These are phyloP conservation scores for Ormyrus pomaceus DNA, from an alignment of 2,888 invertebrate genomes.

Conservation along the genomic window DNA sequence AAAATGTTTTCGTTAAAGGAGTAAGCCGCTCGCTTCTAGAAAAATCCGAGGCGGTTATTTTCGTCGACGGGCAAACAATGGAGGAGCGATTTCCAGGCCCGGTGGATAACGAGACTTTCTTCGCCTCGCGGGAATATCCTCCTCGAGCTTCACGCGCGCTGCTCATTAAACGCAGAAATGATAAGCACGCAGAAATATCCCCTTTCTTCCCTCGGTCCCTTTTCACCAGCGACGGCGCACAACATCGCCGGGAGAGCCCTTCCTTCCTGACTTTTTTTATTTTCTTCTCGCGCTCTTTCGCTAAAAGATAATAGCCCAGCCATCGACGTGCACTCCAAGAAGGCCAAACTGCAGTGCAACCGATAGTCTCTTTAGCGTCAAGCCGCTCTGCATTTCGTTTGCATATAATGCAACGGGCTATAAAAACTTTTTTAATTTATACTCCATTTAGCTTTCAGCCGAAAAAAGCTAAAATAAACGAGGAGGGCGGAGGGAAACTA, in stretches of 20 bases:
- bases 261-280: background rate
- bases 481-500: background rate
- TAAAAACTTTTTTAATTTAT: constrained; percentile 44
- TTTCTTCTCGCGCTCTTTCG: constrained; percentile 15
- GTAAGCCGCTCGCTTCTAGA: background rate
- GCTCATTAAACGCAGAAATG: constrained; percentile 48
- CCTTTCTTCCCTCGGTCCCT: constrained; percentile 7
- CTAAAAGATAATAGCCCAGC: constrained; percentile 16
- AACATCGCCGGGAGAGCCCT: background rate
- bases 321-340: background rate
- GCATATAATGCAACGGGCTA: constrained; percentile 30
- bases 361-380: background rate
- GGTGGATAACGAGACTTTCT: constrained; percentile 33
- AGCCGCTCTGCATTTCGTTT: constrained; percentile 34
- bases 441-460: constrained; percentile 33
- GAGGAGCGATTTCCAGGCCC: constrained; percentile 30
- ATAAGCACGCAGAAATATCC: constrained; percentile 32
- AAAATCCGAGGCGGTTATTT: constrained; percentile 34
- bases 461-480: constrained; percentile 3
- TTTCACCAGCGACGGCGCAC: background rate
- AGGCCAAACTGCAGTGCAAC: background rate
- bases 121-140: background rate
- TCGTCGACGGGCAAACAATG: constrained; percentile 29
- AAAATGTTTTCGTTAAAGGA: no score
- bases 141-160: background rate